Conservation (phyloP, 53 echinoderm and acorn worm genomes). For the Astropecten irregularis region DNA sequence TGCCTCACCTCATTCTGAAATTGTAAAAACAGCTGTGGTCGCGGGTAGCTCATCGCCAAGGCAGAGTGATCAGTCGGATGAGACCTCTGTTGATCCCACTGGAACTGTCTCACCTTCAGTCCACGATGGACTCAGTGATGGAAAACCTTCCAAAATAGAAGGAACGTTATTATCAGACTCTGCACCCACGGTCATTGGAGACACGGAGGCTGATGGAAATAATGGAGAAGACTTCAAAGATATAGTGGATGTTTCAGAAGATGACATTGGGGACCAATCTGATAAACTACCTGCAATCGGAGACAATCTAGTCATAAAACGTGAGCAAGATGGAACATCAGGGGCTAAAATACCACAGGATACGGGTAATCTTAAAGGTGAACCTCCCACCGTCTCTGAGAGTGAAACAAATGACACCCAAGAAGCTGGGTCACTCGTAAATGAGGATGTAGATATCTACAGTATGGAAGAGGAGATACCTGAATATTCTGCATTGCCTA, state of each 20-base stretch:
- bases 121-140: background rate
- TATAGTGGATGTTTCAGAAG: no score
- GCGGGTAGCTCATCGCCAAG: background rate
- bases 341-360: background rate
- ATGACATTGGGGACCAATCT: background rate
- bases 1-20: constrained; percentile 28
- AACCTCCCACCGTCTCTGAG: background rate
- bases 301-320: no score
- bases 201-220: no score
- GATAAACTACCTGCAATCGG: background rate
- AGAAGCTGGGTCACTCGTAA: background rate
- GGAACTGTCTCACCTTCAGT: background rate
- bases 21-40: constrained; percentile 35
- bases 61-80: background rate
- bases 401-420: background rate
- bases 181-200: background rate
- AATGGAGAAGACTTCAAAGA: background rate
- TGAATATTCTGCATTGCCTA: background rate
- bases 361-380: background rate
- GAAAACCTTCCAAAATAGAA: background rate
- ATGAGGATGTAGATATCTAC: constrained; percentile 11
- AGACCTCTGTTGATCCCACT: background rate
- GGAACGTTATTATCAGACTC: background rate
- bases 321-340: no score
- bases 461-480: constrained; percentile 5